Conservation (phyloP, 2,797 vertebrate species). For the Dallia pectoralis region DNA sequence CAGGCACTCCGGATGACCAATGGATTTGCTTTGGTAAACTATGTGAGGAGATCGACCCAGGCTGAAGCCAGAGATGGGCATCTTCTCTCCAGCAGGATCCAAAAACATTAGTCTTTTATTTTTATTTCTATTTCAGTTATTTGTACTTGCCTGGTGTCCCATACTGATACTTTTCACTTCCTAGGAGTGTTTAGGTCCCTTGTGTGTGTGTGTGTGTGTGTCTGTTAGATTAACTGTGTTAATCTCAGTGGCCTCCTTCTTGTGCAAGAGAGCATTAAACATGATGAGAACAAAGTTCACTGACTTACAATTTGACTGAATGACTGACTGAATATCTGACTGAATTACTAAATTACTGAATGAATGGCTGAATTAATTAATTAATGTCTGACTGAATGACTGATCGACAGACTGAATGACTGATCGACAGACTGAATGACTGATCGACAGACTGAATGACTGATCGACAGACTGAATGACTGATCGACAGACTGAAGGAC, state of each 20-base stretch:
- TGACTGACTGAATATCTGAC: not conserved
- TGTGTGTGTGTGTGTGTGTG: too few species aligned
- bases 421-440: not conserved
- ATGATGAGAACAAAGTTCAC: constrained; percentile 28
- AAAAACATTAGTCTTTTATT: too few species aligned
- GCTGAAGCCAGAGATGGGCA: not conserved
- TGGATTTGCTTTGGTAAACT: constrained; percentile 10
- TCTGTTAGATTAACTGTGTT: not conserved
- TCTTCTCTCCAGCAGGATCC: too few species aligned
- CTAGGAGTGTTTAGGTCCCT: too few species aligned
- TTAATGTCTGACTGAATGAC: not conserved
- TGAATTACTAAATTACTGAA: not conserved
- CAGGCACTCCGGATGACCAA: not conserved
- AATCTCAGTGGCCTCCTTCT: constrained; percentile 22
- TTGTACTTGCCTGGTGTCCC: too few species aligned
- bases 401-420: not conserved
- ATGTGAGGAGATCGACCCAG: not conserved
- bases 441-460: not conserved
- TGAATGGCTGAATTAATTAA: too few species aligned
- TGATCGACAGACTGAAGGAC: too few species aligned
- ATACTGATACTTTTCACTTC: too few species aligned
- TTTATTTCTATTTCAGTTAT: too few species aligned
- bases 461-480: not conserved
- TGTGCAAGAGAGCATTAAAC: constrained; percentile 25
- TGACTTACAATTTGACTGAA: not conserved